phyloP scores from a whole-genome alignment of 2,888 invertebrate genomes.

The Nemurella pictetii region DNA sequence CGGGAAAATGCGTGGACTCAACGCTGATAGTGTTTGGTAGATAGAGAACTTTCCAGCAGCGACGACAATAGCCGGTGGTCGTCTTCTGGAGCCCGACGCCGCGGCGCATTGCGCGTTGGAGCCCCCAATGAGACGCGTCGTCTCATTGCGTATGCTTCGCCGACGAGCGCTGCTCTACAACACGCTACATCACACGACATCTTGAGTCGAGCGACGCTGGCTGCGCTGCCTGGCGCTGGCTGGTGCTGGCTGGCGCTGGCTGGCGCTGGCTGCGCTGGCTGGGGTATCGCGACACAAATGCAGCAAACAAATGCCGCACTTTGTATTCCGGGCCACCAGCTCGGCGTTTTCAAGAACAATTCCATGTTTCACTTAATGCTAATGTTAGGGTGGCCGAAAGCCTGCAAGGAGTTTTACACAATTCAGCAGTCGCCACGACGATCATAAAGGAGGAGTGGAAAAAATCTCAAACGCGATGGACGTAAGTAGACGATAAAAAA shows the following conservation, averaged over 20 bases:
- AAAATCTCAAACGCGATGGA: constrained; percentile 15
- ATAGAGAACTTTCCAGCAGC: too few species aligned
- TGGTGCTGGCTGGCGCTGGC: too few species aligned
- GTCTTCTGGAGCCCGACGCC: neutral
- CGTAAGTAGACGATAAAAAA: constrained; percentile 26
- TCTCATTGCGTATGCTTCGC: constrained; percentile 24
- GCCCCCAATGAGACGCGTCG: too few species aligned
- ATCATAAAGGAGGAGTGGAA: neutral
- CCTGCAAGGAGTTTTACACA: neutral
- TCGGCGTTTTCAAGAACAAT: constrained; percentile 24
- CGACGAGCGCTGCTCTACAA: neutral
- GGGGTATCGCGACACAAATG: neutral
- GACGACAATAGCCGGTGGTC: neutral
- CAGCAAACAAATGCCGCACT: constrained; percentile 28
- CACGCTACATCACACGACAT: neutral
- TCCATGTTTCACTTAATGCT: constrained; percentile 33
- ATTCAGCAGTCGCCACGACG: neutral
- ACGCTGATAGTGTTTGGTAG: too few species aligned
- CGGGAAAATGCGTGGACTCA: too few species aligned
- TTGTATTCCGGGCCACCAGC: constrained; percentile 14
- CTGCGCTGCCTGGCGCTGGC: too few species aligned
- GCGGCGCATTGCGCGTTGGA: too few species aligned
- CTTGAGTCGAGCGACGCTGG: neutral
- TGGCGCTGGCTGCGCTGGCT: too few species aligned
- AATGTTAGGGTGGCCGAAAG: constrained; percentile 13